Conservation (phyloP, 2,797 vertebrate genomes). For the Pseudotriccus pelzelni region DNA sequence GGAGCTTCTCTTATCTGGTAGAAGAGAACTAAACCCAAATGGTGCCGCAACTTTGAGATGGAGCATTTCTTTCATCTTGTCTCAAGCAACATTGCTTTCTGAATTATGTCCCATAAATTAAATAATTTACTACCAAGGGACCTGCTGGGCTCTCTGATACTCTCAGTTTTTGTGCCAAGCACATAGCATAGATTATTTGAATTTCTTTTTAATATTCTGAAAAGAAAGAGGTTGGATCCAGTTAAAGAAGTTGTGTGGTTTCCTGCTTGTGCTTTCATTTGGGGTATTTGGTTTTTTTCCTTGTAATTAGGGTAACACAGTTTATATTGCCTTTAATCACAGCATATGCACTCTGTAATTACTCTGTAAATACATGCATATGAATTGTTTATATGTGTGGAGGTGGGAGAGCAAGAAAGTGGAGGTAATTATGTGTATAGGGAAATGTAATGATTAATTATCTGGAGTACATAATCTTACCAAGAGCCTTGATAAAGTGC, state of each 20-base stretch:
- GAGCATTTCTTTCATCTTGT: constrained; percentile 35
- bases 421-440: constrained; percentile 67
- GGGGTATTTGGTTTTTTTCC: neutral
- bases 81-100: constrained; percentile 8
- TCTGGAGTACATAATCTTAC: constrained; percentile 69
- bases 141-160: neutral
- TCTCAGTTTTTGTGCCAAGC: neutral
- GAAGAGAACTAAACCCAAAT: neutral
- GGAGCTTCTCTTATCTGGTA: neutral
- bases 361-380: constrained; percentile 61
- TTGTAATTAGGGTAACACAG: constrained; percentile 54
- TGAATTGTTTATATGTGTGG: constrained; percentile 51
- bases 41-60: neutral
- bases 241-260: neutral
- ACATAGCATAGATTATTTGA: neutral
- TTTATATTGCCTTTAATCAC: constrained; percentile 68
- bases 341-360: constrained; percentile 56
- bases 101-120: constrained; percentile 36
- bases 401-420: constrained; percentile 52
- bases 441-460: constrained; percentile 73
- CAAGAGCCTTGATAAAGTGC: constrained; percentile 59
- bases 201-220: neutral
- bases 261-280: constrained; percentile 5
- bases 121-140: constrained; percentile 53
- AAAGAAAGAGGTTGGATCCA: neutral